phyloP scores from a whole-genome alignment of 1,140 invertebrate species.

The Zaprionus ornatus region DNA sequence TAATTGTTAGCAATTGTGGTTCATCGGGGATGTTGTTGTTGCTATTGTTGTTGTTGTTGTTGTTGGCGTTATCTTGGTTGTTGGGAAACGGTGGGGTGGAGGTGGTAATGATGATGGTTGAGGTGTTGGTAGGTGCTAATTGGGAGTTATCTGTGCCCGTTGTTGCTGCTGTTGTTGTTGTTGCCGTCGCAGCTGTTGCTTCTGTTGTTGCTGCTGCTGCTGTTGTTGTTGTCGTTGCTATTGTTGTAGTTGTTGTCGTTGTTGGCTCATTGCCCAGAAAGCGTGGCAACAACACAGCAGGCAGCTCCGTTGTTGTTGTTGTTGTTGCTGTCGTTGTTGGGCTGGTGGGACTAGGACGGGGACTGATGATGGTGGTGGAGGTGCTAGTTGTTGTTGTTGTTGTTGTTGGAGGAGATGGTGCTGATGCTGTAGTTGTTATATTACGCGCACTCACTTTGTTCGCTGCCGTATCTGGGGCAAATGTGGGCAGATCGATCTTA shows the following conservation, averaged over 20 bases:
- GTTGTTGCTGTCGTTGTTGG: slow-evolving; percentile 32
- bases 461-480: slow-evolving; percentile 70
- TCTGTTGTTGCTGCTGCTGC: slow-evolving; percentile 20
- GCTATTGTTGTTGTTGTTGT: slow-evolving; percentile 37
- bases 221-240: slow-evolving; percentile 19
- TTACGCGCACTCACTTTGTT: slow-evolving; percentile 73
- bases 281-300: slow-evolving; percentile 41
- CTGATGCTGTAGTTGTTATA: slow-evolving; percentile 32
- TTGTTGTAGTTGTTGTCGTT: slow-evolving; percentile 12
- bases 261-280: slow-evolving; percentile 50
- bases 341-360: slow-evolving; percentile 16
- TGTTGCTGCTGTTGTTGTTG: slow-evolving; percentile 20
- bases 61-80: slow-evolving; percentile 23
- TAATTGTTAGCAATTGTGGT: slow-evolving; percentile 74
- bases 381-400: slow-evolving; percentile 17
- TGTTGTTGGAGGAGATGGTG: slow-evolving; percentile 33
- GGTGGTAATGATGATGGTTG: slow-evolving; percentile 35
- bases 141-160: slow-evolving; percentile 35
- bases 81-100: slow-evolving; percentile 16
- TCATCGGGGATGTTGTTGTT: slow-evolving; percentile 70
- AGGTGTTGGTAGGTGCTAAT: slow-evolving; percentile 43
- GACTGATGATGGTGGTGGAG: slow-evolving; percentile 17
- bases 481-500: slow-evolving; percentile 84
- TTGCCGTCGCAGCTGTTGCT: neutral
- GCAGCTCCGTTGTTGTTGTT: slow-evolving; percentile 23